Evolutionary conservation across 2,888 invertebrate genomes (phyloP), one percentile per base, ranked within the genome.

Genomic region (Synergus itoensis): DNA sequence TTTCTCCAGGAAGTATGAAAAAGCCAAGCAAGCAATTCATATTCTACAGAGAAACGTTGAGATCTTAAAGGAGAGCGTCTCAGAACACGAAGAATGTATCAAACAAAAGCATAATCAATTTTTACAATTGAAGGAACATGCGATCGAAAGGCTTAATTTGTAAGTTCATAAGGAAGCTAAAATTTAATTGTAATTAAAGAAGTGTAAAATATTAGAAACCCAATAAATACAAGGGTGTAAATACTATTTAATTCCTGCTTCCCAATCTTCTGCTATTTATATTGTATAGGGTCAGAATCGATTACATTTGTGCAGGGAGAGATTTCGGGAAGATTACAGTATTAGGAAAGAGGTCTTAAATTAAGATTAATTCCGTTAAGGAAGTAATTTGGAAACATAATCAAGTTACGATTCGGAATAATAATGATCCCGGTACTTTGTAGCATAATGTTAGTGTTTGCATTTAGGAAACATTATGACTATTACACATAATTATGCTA

Each of bases 41-140:
- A 73, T 78, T 12, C 43, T 78, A 18, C 81, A 78, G 53, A 53
- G 76, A 78, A 81, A 79, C 21, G 69, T 77, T 36, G 81, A 81
- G 41, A 81, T 77, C 43, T 53, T 81, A 14, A 78, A 79, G 43
- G 48, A 78, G 9, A 81, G 67, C 76, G 73, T 81, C 76, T 77
- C 77, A 69, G 81, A 80, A 57, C 81, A 81, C 45, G 73, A 78
- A 76, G 40, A 65, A 45, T 78, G 77, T 21, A 63, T 80, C n/a
- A 40, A 62, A 28, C 73, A 73, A n/a, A 81, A 81, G 41, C 78
- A 81, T 14, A 73, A 45, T 40, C 79, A 81, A 57, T 78, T 77
- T 65, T 36, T 45, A 41, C 79, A 80, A 53, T 43, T 81, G 14
- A 81, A 81, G 57, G 79, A 81, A 57, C 81, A 81, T 60, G 81